phyloP scores from a whole-genome alignment of 2,113 vertebrate genomes.

The Scopus umbretta region DNA sequence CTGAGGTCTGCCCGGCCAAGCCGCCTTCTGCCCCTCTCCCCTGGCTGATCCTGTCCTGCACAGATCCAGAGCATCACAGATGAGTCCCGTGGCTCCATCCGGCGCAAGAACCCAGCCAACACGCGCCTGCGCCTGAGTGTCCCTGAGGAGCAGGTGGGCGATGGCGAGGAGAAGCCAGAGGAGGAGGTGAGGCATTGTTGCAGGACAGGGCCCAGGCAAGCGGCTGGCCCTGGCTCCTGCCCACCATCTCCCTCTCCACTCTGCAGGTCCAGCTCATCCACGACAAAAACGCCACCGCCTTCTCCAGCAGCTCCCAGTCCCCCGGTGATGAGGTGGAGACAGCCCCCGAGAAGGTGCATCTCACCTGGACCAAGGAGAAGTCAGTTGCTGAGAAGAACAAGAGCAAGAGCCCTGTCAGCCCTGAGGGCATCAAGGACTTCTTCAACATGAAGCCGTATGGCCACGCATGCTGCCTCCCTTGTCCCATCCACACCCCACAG shows the following conservation, averaged over 20 bases:
- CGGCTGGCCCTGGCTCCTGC: slow-evolving; percentile 49
- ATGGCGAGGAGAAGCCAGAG: slow-evolving; percentile 88
- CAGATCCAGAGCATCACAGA: slow-evolving; percentile 98
- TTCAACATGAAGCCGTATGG: slow-evolving; percentile 99
- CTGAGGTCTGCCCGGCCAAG: neutral
- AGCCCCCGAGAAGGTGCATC: slow-evolving; percentile 90
- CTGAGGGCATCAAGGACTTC: slow-evolving; percentile 94
- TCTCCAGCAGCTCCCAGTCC: slow-evolving; percentile 84
- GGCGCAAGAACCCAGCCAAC: slow-evolving; percentile 89
- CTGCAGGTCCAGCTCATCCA: slow-evolving; percentile 94
- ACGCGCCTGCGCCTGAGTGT: slow-evolving; percentile 87
- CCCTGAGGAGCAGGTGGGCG: slow-evolving; percentile 82
- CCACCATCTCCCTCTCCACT: neutral
- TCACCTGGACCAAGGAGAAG: slow-evolving; percentile 97
- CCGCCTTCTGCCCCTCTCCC: neutral
- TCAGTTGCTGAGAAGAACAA: slow-evolving; percentile 87
- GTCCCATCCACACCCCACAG: fast-evolving
- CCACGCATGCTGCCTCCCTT: neutral
- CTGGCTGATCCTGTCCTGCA: neutral
- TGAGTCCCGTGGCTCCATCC: slow-evolving; percentile 93
- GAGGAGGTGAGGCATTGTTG: slow-evolving; percentile 83
- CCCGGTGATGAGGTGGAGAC: slow-evolving; percentile 81
- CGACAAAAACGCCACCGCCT: slow-evolving; percentile 85
- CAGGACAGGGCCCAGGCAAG: neutral
- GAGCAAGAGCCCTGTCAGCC: slow-evolving; percentile 84